phyloP scores from a whole-genome alignment of 2,888 invertebrate genomes.

The Eristalis tenax region DNA sequence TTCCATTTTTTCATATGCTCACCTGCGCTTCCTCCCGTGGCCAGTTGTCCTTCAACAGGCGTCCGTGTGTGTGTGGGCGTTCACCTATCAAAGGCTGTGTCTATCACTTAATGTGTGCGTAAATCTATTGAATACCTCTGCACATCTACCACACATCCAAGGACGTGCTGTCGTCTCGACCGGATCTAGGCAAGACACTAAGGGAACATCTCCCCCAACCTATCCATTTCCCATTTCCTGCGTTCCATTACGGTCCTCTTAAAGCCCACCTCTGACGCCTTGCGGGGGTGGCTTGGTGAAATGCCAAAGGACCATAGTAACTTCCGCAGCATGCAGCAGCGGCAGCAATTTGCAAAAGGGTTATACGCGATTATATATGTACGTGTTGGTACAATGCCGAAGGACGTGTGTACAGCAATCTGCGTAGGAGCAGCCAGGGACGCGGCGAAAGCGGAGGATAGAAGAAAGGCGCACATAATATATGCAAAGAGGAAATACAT shows the following conservation, averaged over 20 bases:
- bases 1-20: slow-evolving; percentile 10
- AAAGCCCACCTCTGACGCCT: background rate
- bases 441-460: background rate
- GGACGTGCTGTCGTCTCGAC: background rate
- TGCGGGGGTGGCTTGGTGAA: slow-evolving; percentile 37
- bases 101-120: slow-evolving; percentile 30
- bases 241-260: slow-evolving; percentile 19
- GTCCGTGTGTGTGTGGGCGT: background rate
- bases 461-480: slow-evolving; percentile 56
- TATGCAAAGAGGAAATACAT: slow-evolving; percentile 70
- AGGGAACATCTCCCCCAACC: slow-evolving; percentile 20
- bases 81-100: slow-evolving; percentile 35
- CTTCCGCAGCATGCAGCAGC: slow-evolving; percentile 54
- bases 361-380: slow-evolving; percentile 26
- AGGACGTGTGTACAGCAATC: slow-evolving; percentile 33
- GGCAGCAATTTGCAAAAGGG: slow-evolving; percentile 61
- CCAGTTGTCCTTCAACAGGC: background rate
- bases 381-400: slow-evolving; percentile 16
- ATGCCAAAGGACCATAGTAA: slow-evolving; percentile 53
- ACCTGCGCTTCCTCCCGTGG: slow-evolving; percentile 5
- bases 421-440: slow-evolving; percentile 2
- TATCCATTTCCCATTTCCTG: slow-evolving; percentile 21
- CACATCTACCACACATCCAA: background rate
- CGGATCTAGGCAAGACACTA: slow-evolving; percentile 26
- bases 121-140: slow-evolving; percentile 45